Conservation (phyloP, 2,113 vertebrate genomes). For the Myiozetetes cayanensis region DNA sequence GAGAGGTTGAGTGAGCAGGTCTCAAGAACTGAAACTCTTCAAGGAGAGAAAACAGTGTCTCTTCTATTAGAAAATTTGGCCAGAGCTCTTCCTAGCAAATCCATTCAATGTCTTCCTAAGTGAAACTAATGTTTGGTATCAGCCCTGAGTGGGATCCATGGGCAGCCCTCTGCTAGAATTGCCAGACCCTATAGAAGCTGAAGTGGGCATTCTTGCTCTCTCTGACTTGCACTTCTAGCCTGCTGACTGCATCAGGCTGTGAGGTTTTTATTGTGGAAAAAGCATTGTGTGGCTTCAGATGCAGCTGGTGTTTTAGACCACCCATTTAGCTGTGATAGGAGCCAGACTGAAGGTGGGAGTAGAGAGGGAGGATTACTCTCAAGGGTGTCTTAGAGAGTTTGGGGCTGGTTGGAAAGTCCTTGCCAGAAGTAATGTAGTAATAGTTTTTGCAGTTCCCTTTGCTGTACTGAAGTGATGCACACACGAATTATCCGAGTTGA, state of each 20-base stretch:
- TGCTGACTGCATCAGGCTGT: not conserved
- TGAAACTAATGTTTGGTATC: not conserved
- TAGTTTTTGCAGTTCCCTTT: not conserved
- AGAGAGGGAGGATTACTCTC: not conserved
- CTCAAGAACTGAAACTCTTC: not conserved
- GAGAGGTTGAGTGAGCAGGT: not conserved
- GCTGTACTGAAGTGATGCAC: not conserved
- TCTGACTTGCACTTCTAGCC: not conserved
- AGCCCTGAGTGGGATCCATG: not conserved
- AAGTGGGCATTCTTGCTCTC: not conserved
- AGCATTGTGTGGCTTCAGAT: not conserved
- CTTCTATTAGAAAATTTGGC: not conserved
- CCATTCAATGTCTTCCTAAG: not conserved
- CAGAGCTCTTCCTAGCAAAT: not conserved
- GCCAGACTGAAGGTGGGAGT: not conserved
- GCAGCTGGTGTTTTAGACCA: not conserved
- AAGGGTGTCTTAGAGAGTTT: not conserved
- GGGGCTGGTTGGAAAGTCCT: not conserved
- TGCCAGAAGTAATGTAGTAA: not conserved
- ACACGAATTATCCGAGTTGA: rapidly evolving
- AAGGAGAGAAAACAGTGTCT: not conserved
- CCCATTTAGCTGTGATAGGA: not conserved
- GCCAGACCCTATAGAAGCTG: not conserved
- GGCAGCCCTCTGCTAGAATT: not conserved
- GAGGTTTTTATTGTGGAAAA: not conserved